Evolutionary conservation across 2,797 vertebrate species (phyloP).

Genomic region (Zalophus californianus): DNA sequence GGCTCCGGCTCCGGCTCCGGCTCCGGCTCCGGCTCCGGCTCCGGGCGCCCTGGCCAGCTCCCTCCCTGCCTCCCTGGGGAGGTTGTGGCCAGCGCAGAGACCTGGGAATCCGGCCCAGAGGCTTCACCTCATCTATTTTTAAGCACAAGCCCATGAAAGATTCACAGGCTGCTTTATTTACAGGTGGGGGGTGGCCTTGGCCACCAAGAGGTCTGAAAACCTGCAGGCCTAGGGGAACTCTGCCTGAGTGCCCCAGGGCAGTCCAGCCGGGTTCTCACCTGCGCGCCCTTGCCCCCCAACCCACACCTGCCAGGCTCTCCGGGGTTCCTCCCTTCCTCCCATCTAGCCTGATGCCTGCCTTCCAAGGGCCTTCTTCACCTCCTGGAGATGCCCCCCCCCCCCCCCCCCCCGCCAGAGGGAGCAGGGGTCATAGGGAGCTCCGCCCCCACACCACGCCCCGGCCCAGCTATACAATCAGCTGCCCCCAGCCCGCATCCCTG

Average conservation of each 20-base stretch:
- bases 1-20: too few species aligned
- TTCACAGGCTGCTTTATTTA: slow-evolving; percentile 59
- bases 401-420: not conserved
- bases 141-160: slow-evolving; percentile 72
- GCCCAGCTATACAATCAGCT: accelerated
- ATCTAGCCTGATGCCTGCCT: not conserved
- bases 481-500: accelerated
- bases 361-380: not conserved
- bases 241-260: not conserved
- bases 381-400: too few species aligned
- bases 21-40: not conserved
- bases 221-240: accelerated
- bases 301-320: not conserved
- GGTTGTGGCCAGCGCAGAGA: not conserved
- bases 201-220: not conserved
- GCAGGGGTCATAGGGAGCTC: not conserved
- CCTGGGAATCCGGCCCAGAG: not conserved
- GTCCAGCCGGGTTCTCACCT: not conserved
- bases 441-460: accelerated
- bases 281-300: not conserved
- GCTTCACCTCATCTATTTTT: slow-evolving; percentile 71
- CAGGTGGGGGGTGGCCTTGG: not conserved
- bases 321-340: not conserved
- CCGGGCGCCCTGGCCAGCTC: not conserved
- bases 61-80: not conserved